Evolutionary conservation across 2,113 vertebrate species (phyloP).

Genomic region (Strix uralensis): DNA sequence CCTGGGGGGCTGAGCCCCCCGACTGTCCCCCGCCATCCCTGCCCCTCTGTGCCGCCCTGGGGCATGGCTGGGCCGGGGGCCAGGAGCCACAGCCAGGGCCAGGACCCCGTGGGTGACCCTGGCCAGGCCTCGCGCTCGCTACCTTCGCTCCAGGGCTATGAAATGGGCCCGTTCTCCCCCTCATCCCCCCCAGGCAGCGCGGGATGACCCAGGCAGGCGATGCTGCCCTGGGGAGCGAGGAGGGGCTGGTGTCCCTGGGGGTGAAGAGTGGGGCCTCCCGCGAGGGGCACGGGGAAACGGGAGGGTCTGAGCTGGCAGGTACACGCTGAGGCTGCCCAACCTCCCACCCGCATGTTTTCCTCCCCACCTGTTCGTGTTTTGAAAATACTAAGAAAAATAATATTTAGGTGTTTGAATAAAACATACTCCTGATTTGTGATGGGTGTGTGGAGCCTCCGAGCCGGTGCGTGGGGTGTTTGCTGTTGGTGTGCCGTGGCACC

Average conservation of each 20-base stretch:
- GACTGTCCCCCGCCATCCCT: not conserved
- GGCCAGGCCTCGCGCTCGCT: too few relatives aligned
- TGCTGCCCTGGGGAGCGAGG: not conserved
- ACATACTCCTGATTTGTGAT: not conserved
- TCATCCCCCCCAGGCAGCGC: not conserved
- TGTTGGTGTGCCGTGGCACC: fast-evolving
- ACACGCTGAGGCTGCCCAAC: not conserved
- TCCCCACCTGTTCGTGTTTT: not conserved
- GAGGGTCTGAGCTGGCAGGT: fast-evolving
- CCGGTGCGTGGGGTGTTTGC: not conserved
- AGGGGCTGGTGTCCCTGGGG: fast-evolving
- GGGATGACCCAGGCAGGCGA: too few relatives aligned
- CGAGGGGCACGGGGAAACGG: fast-evolving
- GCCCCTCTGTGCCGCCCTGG: fast-evolving
- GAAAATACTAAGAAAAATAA: not conserved
- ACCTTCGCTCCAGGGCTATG: not conserved
- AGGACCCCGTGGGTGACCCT: too few relatives aligned
- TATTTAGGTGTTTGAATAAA: not conserved
- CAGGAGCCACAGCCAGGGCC: too few relatives aligned
- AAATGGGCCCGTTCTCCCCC: not conserved
- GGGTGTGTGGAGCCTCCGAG: not conserved
- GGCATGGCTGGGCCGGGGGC: fast-evolving
- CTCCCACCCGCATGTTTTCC: fast-evolving
- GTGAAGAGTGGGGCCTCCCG: not conserved
- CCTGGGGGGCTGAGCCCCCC: fast-evolving